A percentile compares a stretch with the other conserved stretches of the same genome.
Evolutionary conservation across 2,888 invertebrate species (phyloP).

Genomic region (Atethmia centrago): DNA sequence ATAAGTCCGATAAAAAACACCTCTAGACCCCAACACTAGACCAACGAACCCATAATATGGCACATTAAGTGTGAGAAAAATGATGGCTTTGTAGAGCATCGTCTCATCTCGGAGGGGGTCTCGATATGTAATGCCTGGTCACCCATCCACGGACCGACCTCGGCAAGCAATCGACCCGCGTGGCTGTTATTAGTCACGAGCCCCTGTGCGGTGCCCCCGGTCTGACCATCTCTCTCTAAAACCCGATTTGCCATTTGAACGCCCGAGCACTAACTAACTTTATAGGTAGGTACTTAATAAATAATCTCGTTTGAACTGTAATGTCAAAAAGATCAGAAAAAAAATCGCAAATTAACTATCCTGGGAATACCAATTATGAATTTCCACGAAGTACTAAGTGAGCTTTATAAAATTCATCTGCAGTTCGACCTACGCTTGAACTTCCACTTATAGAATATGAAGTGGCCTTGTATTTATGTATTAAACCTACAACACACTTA

Average conservation of each 20-base stretch:
- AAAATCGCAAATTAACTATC: slow-evolving; percentile 14
- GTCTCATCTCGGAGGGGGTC: too few species aligned
- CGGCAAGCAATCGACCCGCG: too few species aligned
- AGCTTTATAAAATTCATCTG: slow-evolving; percentile 35
- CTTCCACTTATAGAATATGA: slow-evolving; percentile 16
- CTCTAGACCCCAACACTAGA: too few species aligned
- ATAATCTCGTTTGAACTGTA: slow-evolving; percentile 15
- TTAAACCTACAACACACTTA: background rate
- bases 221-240: background rate
- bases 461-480: background rate
- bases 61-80: too few species aligned
- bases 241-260: background rate
- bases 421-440: slow-evolving; percentile 29
- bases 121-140: too few species aligned
- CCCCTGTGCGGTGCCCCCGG: background rate
- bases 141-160: too few species aligned
- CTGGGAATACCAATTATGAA: slow-evolving; percentile 23
- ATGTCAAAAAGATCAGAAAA: background rate
- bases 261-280: background rate
- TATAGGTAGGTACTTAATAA: background rate
- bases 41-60: too few species aligned
- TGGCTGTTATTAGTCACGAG: background rate
- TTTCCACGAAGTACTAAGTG: slow-evolving; percentile 16
- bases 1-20: too few species aligned
- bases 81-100: too few species aligned